These are phyloP conservation scores for Enteromius radiatus DNA, from an alignment of 2,797 vertebrate species.

Conservation along the genomic window DNA sequence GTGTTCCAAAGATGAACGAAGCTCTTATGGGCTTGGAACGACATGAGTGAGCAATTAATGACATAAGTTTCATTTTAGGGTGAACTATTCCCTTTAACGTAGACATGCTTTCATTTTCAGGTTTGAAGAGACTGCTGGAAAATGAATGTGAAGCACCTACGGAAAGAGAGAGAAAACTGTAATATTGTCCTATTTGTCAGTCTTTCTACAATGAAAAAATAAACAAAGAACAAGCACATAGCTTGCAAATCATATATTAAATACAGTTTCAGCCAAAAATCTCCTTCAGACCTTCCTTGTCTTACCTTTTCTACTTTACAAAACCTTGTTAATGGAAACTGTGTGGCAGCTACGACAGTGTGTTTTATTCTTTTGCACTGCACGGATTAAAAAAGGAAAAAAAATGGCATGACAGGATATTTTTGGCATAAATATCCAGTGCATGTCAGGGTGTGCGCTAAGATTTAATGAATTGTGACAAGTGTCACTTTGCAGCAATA, in stretches of 20 bases:
- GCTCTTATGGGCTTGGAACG: background rate
- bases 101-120: background rate
- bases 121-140: background rate
- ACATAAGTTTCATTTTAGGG: background rate
- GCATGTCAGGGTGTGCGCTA: slow-evolving; percentile 26
- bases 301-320: background rate
- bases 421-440: slow-evolving; percentile 29
- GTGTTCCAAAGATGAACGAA: background rate
- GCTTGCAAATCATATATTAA: background rate
- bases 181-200: background rate
- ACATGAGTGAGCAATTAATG: background rate
- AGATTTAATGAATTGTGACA: slow-evolving; percentile 56
- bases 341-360: background rate
- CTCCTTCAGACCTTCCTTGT: background rate
- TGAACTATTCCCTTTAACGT: background rate
- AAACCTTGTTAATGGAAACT: background rate
- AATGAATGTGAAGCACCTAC: background rate
- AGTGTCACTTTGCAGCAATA: slow-evolving; percentile 51
- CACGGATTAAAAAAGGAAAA: background rate
- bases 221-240: background rate
- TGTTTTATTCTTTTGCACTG: slow-evolving; percentile 3
- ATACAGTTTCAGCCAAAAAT: background rate
- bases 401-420: background rate
- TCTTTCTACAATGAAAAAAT: background rate
- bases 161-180: background rate